A percentile compares a stretch with the other conserved stretches of the same genome.
Evolutionary conservation across 2,888 invertebrate genomes (phyloP).

Genomic region (Unio pictorum): DNA sequence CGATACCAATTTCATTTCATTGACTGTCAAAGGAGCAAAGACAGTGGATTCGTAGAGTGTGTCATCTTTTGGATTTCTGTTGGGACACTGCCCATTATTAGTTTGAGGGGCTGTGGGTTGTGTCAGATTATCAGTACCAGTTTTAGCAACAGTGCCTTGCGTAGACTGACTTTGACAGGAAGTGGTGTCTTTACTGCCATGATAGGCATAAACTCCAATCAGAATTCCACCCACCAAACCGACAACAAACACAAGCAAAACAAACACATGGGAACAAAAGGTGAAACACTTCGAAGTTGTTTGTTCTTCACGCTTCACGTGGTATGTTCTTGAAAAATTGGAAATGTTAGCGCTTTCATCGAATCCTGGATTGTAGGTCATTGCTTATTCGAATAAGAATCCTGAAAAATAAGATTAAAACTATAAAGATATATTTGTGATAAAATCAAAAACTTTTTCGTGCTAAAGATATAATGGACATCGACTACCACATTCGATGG

Average conservation of each 20-base stretch:
- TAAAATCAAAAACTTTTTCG: too few relatives aligned
- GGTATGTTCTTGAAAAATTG: too few relatives aligned
- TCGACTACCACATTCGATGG: too few relatives aligned
- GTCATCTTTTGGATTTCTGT: slow-evolving; percentile 17
- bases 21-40: slow-evolving; percentile 32
- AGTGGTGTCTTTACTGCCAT: slow-evolving; percentile 10
- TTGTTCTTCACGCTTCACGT: too few relatives aligned
- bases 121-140: background rate
- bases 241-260: slow-evolving; percentile 26
- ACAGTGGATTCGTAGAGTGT: slow-evolving; percentile 22
- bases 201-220: slow-evolving; percentile 39
- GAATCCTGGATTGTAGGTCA: too few relatives aligned
- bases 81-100: slow-evolving; percentile 11
- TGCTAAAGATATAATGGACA: too few relatives aligned
- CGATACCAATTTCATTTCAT: slow-evolving; percentile 35
- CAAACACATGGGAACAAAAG: slow-evolving; percentile 23
- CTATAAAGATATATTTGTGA: too few relatives aligned
- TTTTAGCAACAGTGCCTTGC: background rate
- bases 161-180: too few relatives aligned
- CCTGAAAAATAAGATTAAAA: too few relatives aligned
- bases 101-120: background rate
- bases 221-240: slow-evolving; percentile 34
- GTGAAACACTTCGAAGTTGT: background rate
- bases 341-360: too few relatives aligned
- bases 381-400: too few relatives aligned